These are phyloP conservation scores for Apamea epomidion DNA, from an alignment of 2,888 invertebrate genomes.

Conservation along the genomic window DNA sequence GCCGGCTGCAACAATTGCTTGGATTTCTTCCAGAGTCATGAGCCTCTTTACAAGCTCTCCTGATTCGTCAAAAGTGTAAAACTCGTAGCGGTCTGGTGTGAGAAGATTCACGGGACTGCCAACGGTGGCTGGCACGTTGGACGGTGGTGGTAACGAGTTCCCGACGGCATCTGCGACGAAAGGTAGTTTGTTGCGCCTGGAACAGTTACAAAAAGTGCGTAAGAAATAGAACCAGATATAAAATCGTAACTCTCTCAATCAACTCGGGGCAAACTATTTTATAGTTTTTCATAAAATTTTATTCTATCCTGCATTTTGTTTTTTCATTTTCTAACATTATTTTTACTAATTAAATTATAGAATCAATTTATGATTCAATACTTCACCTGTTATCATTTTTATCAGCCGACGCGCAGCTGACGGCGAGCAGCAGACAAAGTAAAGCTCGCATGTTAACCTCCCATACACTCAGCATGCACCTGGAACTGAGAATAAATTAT, in stretches of 20 bases:
- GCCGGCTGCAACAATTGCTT: conserved; percentile 95
- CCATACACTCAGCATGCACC: conserved; percentile 76
- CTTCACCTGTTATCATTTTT: conserved; percentile 79
- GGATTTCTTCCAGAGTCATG: conserved; percentile 96
- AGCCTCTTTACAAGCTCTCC: conserved; percentile 95
- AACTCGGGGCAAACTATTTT: not conserved
- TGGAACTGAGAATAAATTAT: conserved; percentile 74
- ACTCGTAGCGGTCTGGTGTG: conserved; percentile 96
- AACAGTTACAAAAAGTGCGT: conserved; percentile 64
- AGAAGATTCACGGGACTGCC: conserved; percentile 95
- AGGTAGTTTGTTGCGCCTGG: conserved; percentile 87
- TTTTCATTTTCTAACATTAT: not conserved
- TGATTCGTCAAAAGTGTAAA: conserved; percentile 96
- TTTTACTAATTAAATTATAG: not conserved
- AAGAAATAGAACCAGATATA: conserved; percentile 1
- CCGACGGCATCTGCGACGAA: conserved; percentile 93
- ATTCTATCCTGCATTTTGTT: not conserved
- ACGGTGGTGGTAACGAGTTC: conserved; percentile 92
- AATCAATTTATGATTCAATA: not conserved
- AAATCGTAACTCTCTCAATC: not conserved
- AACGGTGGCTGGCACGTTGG: conserved; percentile 90
- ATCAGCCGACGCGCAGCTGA: conserved; percentile 75
- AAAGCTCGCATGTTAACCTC: conserved; percentile 78
- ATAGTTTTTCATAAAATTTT: not conserved
- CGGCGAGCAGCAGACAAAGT: conserved; percentile 77